phyloP scores from a whole-genome alignment of 1,140 invertebrate species.

The Drosophila repleta region DNA sequence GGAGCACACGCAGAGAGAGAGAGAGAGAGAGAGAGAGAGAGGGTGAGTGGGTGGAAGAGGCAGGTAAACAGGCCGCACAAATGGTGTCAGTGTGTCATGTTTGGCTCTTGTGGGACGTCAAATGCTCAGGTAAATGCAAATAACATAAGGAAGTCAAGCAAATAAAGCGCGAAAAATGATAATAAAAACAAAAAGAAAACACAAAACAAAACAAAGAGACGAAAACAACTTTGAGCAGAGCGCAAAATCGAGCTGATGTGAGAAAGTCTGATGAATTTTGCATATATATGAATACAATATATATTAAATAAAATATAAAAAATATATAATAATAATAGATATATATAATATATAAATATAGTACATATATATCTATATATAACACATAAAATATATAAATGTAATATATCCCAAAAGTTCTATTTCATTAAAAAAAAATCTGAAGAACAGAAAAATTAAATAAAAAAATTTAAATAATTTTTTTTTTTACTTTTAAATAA shows the following conservation, averaged over 20 bases:
- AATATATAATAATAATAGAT: no score
- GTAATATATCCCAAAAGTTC: no score
- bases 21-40: not conserved
- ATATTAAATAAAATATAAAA: no score
- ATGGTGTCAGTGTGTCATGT: slow-evolving; percentile 63
- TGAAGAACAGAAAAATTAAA: no score
- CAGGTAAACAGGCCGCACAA: slow-evolving; percentile 9
- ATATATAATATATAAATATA: no score
- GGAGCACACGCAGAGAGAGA: slow-evolving; percentile 19
- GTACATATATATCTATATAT: no score
- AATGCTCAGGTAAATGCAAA: slow-evolving; percentile 34
- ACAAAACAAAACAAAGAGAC: not conserved
- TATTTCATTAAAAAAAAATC: no score
- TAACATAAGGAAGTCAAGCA: slow-evolving; percentile 38
- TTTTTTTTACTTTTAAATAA: no score
- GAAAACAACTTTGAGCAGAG: not conserved
- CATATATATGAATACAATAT: not conserved
- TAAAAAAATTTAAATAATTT: no score
- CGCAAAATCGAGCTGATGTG: not conserved
- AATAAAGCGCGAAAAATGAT: slow-evolving; percentile 7
- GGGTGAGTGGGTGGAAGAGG: not conserved
- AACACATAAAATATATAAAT: no score
- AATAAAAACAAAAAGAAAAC: not conserved
- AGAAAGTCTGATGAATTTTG: no score
- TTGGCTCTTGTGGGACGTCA: slow-evolving; percentile 45